These are phyloP conservation scores for Limnephilus rhombicus DNA, from an alignment of 2,888 invertebrate species.

Conservation along the genomic window DNA sequence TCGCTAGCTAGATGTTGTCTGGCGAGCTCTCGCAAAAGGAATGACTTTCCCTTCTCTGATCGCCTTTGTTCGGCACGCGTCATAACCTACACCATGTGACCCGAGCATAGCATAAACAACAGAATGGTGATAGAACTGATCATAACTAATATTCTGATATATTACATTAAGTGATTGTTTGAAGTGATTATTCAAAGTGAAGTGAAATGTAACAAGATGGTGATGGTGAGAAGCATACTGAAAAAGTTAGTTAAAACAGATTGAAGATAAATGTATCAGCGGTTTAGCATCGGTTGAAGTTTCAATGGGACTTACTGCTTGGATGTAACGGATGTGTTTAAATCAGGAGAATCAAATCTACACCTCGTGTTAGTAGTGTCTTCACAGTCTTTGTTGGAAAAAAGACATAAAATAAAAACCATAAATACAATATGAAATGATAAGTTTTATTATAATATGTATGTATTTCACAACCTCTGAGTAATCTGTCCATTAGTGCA, in stretches of 20 bases:
- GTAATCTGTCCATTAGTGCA: no score
- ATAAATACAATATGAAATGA: neutral
- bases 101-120: no score
- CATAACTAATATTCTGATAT: no score
- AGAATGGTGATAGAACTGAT: no score
- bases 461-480: no score
- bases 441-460: neutral
- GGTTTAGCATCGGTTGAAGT: neutral
- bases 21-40: no score
- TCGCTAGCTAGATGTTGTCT: no score
- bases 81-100: no score
- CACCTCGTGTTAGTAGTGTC: constrained; percentile 35
- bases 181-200: neutral
- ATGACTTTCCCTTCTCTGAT: no score
- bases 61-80: no score
- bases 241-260: neutral
- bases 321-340: constrained; percentile 4
- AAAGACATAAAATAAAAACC: constrained; percentile 18
- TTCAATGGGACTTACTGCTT: constrained; percentile 28
- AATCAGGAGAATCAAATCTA: constrained; percentile 20
- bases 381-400: constrained; percentile 33
- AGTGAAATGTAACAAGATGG: neutral
- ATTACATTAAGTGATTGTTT: neutral
- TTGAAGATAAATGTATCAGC: neutral
- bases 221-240: neutral